A percentile compares a stretch with the other conserved stretches of the same genome.
phyloP scores from a whole-genome alignment of 2,113 vertebrate genomes.

The Burhinus oedicnemus region DNA sequence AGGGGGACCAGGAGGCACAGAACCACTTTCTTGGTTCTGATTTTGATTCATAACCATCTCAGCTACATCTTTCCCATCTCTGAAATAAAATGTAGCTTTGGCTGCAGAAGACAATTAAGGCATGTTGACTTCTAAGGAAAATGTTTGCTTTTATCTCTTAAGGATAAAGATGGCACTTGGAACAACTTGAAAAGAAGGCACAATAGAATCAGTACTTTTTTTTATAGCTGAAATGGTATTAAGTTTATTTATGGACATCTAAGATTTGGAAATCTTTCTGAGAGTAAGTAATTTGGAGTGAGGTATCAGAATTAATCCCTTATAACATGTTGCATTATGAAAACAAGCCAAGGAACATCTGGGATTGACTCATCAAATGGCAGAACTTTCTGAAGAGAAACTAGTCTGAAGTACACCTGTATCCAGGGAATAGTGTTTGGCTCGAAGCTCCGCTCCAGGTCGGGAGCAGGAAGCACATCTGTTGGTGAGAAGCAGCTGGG shows the following conservation, averaged over 20 bases:
- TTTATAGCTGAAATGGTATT: background rate
- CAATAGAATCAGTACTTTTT: background rate
- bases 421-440: background rate
- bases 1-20: background rate
- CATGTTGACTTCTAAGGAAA: background rate
- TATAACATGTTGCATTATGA: background rate
- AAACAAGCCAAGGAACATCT: background rate
- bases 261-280: background rate
- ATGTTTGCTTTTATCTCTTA: background rate
- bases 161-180: background rate
- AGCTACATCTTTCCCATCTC: background rate
- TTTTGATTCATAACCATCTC: background rate
- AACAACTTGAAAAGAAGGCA: background rate
- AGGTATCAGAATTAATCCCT: background rate
- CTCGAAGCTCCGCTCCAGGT: background rate
- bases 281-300: background rate
- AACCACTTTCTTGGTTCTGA: background rate
- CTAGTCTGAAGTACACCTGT: background rate
- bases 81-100: background rate
- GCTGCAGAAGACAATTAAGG: background rate
- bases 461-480: background rate
- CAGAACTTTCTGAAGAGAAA: background rate
- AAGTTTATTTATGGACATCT: background rate
- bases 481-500: background rate
- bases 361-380: background rate